Conservation (phyloP, 2,113 vertebrate species). For the Ceyx melanurus region DNA sequence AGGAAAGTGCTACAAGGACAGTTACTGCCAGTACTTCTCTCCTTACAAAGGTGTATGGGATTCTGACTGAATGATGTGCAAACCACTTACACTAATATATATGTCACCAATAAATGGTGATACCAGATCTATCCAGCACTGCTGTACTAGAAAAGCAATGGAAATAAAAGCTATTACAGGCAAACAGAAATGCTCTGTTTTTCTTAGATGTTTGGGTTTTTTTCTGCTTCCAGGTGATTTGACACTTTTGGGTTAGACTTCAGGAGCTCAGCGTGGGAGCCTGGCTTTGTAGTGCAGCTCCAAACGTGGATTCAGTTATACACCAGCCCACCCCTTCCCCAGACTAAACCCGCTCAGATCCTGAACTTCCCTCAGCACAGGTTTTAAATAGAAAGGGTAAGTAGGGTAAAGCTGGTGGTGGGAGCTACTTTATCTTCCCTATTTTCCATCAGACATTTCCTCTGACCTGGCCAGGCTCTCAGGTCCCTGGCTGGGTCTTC, state of each 20-base stretch:
- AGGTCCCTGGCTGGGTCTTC: neutral
- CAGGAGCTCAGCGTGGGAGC: neutral
- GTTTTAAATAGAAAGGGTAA: conserved; percentile 63
- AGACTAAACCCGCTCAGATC: conserved; percentile 10
- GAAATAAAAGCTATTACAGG: conserved; percentile 24
- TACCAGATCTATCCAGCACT: neutral
- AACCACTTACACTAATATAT: neutral
- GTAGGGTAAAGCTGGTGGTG: conserved; percentile 42
- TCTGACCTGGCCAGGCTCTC: neutral
- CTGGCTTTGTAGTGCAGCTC: conserved; percentile 24
- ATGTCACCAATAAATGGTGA: no score
- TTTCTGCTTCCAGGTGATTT: conserved; percentile 14
- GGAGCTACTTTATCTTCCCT: conserved; percentile 46
- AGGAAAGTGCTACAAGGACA: neutral
- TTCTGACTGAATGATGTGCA: neutral
- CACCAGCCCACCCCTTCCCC: neutral
- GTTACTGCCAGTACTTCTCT: neutral
- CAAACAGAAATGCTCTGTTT: neutral
- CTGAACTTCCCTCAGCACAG: neutral
- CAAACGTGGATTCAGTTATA: conserved; percentile 27
- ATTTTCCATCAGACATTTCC: neutral
- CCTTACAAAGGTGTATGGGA: neutral
- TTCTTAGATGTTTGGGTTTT: conserved; percentile 16
- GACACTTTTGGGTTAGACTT: conserved; percentile 65
- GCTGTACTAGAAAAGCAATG: neutral